Percentiles rank a stretch among this genome's conserved stretches.
Evolutionary conservation across 1,140 invertebrate genomes (phyloP).

Genomic region (Anastatus disparis): DNA sequence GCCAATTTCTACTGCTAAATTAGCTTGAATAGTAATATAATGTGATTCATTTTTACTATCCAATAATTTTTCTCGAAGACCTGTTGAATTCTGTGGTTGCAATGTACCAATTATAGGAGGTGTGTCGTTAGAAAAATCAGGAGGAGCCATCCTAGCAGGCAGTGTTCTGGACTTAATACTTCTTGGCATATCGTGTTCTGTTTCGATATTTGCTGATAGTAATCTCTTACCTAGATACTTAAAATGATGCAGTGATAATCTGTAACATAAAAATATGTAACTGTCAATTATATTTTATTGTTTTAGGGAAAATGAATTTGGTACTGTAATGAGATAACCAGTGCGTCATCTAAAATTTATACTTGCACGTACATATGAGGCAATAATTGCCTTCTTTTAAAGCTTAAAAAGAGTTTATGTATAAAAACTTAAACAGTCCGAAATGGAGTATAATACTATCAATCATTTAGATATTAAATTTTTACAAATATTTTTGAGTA

Average conservation of each 20-base stretch:
- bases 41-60: slow-evolving; percentile 71
- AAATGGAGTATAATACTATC: too few relatives aligned
- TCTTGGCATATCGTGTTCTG: slow-evolving; percentile 67
- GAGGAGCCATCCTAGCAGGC: slow-evolving; percentile 81
- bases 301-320: too few relatives aligned
- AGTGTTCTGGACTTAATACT: slow-evolving; percentile 77
- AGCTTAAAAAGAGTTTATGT: too few relatives aligned
- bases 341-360: too few relatives aligned
- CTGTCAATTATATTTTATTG: too few relatives aligned
- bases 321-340: too few relatives aligned
- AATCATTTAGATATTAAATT: too few relatives aligned
- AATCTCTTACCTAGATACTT: slow-evolving; percentile 86
- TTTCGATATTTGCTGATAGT: slow-evolving; percentile 66
- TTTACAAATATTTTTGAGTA: too few relatives aligned
- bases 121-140: slow-evolving; percentile 68
- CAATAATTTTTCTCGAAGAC: slow-evolving; percentile 67
- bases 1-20: slow-evolving; percentile 90
- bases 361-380: too few relatives aligned
- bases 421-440: too few relatives aligned
- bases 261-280: slow-evolving; percentile 63
- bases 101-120: slow-evolving; percentile 66
- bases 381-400: too few relatives aligned
- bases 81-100: slow-evolving; percentile 64
- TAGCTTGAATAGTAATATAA: slow-evolving; percentile 82
- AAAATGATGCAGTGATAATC: slow-evolving; percentile 87